Base-by-base conservation (phyloP, 2,797 vertebrate species). In the Remorina albescens region DNA sequence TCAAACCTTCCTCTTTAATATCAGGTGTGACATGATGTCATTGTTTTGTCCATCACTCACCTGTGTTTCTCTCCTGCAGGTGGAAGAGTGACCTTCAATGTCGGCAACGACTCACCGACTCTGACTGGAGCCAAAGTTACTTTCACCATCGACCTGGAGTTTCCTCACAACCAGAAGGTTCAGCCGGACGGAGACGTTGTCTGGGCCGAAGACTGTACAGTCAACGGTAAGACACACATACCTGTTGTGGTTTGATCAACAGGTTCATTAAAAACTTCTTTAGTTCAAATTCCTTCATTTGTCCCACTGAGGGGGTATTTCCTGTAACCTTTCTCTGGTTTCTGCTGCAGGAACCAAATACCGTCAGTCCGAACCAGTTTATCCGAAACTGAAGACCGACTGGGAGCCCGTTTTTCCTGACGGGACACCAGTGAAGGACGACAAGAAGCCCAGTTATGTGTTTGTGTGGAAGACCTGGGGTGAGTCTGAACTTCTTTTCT, bases 391-490 rank as follows among this genome's bases (percentile, higher is more conserved):
- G 46, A 87, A 68, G 53, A 11, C 66, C 0, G 91, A 89, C 39
- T 88, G 89, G 80, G 88, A 93, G 2, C 91, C 92, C 0, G 42
- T 93, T 21, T 97, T 97, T 28, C 96, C 96, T 0, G 94, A 97
- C 13, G 96, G 96, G 7, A 83, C 69, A 0, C 92, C 92, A 0
- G 80, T 97, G 1, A 66, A 82, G 64, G 87, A 91, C 34, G 89
- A 88, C 23, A 95, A 90, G 76, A 94, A 87, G 2, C 95, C 95
- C 0, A 90, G 78, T n/a, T 98, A 96, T 49, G 96, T 98, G 89
- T 98, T 96, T 55, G 96, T 98, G 12, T 98, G 97, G 97, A 96
- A 97, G 90, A 92, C 95, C 0, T 96, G 95, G 93, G 96, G 97
- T 98, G 85, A 93, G 96, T 34, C 21, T 42, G 7, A 34, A 44